Base-by-base conservation (phyloP, 2,888 invertebrate species). In the Yponomeuta cagnagella region DNA sequence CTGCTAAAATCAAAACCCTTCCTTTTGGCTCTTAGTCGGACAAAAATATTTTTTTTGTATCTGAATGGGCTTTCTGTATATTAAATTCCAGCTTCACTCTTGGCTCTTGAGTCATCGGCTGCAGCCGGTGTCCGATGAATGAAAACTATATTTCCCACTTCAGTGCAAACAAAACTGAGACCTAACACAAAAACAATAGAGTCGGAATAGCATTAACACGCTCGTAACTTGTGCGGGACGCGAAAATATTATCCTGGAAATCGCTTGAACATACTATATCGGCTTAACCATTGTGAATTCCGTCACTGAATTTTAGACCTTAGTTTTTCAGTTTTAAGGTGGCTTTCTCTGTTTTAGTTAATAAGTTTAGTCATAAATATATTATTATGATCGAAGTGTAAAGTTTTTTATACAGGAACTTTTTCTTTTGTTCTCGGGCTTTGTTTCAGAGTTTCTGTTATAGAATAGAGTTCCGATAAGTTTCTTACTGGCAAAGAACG, bases 121-220 rank as follows among this genome's bases (percentile, higher is more conserved):
- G 52, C 52, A 58, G 52, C 52, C 52, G 52, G 52, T 58, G 52
- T 58, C 52, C 52, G 15, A 58, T 58, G 52, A 58, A 58, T 58
- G 52, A 58, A 58, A 58, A 58, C 52, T 58, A 58, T 58, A 58
- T 58, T 58, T 58, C 8, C 15, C 52, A 58, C 15, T 58, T 58
- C 15, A 58, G 5, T 12, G 15, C 52, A 58, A 58, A 58, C 52
- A 58, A 58, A 58, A 58, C 52, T 58, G 52, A 3, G 52, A 58
- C 52, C 52, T 58, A 58, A 58, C 4, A 0, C 52, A 5, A 15
- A 52, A 58, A 58, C 52, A 58, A 58, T 58, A 58, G 52, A 15
- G 52, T 58, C 15, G 52, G 15, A 58, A 58, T 58, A 58, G 52
- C 12, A 12, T 12, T 15, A 58, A 58, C 52, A 15, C 15, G 52